Percentiles rank a stretch among this genome's conserved stretches.
These are phyloP conservation scores for Halcyon chelicuti DNA, from an alignment of 2,797 vertebrate species.

Conservation along the genomic window DNA sequence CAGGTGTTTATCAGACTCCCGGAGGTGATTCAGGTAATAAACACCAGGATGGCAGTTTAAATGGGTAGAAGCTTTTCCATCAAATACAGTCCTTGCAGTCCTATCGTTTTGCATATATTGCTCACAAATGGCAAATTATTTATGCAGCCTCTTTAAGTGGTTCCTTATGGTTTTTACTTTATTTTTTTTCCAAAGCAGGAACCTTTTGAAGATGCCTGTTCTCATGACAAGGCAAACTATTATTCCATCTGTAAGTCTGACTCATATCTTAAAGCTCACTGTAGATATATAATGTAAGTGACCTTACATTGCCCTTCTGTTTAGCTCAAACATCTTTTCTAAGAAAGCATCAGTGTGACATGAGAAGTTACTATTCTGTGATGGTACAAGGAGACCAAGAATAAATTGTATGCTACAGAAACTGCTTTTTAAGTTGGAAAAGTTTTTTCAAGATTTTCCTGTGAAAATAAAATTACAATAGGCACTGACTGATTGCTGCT, in stretches of 20 bases:
- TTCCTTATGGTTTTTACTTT: slow-evolving; percentile 72
- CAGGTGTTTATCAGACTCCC: slow-evolving; percentile 79
- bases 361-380: background rate
- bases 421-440: background rate
- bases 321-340: slow-evolving; percentile 12
- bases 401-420: background rate
- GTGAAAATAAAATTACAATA: slow-evolving; percentile 5
- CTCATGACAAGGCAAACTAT: slow-evolving; percentile 52
- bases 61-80: slow-evolving; percentile 72
- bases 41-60: slow-evolving; percentile 72
- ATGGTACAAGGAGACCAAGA: background rate
- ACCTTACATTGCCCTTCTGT: slow-evolving; percentile 31
- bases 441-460: background rate
- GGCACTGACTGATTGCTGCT: background rate
- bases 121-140: slow-evolving; percentile 77
- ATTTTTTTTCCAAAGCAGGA: slow-evolving; percentile 66
- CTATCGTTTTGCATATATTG: slow-evolving; percentile 72
- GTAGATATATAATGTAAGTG: background rate
- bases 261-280: slow-evolving; percentile 13
- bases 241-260: slow-evolving; percentile 34
- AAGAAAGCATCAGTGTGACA: background rate
- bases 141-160: slow-evolving; percentile 69
- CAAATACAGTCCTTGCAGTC: slow-evolving; percentile 71
- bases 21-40: slow-evolving; percentile 77
- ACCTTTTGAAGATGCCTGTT: slow-evolving; percentile 64